Base-by-base conservation (phyloP, 2,113 vertebrate species). In the Paraplagusia blochii region DNA sequence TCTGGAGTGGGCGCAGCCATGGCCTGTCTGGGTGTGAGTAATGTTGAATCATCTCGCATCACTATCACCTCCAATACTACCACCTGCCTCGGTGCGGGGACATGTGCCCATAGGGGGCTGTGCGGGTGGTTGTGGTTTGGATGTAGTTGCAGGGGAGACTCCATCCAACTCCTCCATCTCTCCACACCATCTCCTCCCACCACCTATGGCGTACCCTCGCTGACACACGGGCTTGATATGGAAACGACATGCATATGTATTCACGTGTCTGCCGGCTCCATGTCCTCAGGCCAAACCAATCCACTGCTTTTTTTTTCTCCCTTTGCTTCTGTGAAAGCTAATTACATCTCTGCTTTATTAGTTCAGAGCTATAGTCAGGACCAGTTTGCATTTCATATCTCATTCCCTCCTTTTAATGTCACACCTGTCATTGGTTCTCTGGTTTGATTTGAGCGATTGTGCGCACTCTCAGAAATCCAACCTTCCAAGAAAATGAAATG, bases 241-340 rank as follows among this genome's bases (percentile, higher is more conserved):
- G 79, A 87, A 85, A 86, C 66, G 55, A 66, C 79, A 86, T 86
- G 85, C 80, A 87, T 85, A 88, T 86, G 77, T 81, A 88, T 87
- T 78, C 74, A 79, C 67, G 80, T 76, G 71, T 66, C 87, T 56
- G 58, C 62, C 22, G 75, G 87, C 80, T 62, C 16, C 14, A 9
- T 75, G 69, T 72, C 85, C 87, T 42, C 39, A 13, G 73, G 87
- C 79, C 63, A 70, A 75, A 47, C 77, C 79, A 49, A 72, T 76
- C 80, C 81, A 84, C 86, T 69, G 76, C 76, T 81, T 29, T 29
- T 6, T 29, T 29, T 29, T 29, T 29, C 6, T 29, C 22, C 66
- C 75, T 81, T 74, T 74, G 68, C 77, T 69, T 44, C 63, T 7
- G 53, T 56, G 78, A 48, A 69, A 84, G 82, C 85, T 88, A 83